Conservation (phyloP, 1,140 invertebrate species). For the Cotesia typhae region DNA sequence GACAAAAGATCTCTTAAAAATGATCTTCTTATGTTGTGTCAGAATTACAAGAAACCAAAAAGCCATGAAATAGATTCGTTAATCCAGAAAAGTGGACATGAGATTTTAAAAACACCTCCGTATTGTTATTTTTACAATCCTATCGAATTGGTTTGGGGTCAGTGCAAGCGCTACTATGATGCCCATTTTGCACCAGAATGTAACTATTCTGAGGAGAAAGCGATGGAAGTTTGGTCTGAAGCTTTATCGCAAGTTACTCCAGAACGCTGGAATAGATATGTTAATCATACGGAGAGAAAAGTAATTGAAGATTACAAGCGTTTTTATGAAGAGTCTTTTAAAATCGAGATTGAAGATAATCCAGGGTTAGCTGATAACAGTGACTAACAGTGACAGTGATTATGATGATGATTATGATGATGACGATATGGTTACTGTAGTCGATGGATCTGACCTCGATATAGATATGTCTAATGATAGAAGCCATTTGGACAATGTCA, state of each 20-base stretch:
- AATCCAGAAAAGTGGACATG: constrained; percentile 11
- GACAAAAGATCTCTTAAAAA: background rate
- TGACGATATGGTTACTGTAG: too few relatives aligned
- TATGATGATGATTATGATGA: too few relatives aligned
- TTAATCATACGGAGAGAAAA: background rate
- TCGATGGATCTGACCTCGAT: too few relatives aligned
- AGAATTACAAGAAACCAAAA: background rate
- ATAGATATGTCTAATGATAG: too few relatives aligned
- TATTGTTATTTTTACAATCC: constrained; percentile 55
- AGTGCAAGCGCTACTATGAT: constrained; percentile 43
- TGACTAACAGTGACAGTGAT: too few relatives aligned
- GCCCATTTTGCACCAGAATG: background rate
- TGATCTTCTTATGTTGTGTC: background rate
- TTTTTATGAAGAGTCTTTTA: too few relatives aligned
- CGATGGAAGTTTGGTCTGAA: background rate
- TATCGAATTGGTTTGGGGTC: constrained; percentile 55
- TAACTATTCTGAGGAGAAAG: background rate
- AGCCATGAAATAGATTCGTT: background rate
- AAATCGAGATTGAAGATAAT: too few relatives aligned
- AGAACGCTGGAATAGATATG: background rate
- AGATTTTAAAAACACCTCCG: constrained; percentile 49
- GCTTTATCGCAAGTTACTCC: background rate
- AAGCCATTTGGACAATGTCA: too few relatives aligned
- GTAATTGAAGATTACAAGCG: too few relatives aligned
- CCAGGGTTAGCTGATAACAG: too few relatives aligned